These are phyloP conservation scores for Tachyglossus aculeatus DNA, from an alignment of 2,797 vertebrate species.

Conservation along the genomic window DNA sequence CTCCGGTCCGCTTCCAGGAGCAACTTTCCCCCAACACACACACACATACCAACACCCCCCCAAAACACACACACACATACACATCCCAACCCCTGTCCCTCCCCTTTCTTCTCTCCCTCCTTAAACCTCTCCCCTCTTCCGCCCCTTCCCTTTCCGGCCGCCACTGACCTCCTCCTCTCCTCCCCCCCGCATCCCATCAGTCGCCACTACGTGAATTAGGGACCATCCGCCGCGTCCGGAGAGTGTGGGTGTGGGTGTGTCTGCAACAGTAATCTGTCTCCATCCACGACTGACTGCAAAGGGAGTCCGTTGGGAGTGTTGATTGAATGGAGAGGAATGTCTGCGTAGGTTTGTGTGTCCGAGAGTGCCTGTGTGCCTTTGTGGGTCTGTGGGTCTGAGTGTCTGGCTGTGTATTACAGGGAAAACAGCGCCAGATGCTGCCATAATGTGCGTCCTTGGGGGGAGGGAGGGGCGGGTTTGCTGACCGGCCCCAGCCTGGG, in stretches of 20 bases:
- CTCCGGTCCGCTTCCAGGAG: background rate
- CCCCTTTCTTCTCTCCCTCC: background rate
- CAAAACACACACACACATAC: background rate
- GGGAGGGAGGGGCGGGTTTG: background rate
- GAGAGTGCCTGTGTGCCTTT: background rate
- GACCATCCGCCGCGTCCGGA: background rate
- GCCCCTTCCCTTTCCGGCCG: background rate
- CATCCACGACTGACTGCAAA: too few species aligned
- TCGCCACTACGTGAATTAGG: conserved; percentile 49
- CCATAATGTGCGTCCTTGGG: background rate
- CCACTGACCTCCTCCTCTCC: conserved; percentile 2
- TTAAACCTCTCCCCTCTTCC: background rate
- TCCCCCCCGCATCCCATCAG: background rate
- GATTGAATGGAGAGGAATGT: background rate
- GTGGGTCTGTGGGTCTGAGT: too few species aligned
- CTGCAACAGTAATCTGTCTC: background rate
- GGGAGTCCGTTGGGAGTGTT: too few species aligned
- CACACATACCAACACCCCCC: too few species aligned
- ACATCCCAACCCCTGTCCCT: background rate
- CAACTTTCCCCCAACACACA: background rate
- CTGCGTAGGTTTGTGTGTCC: background rate
- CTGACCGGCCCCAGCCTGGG: background rate
- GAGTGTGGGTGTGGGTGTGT: background rate
- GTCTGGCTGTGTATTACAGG: too few species aligned
- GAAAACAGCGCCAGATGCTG: background rate